Base-by-base conservation (phyloP, 2,888 invertebrate species). In the Augiades crinisus region DNA sequence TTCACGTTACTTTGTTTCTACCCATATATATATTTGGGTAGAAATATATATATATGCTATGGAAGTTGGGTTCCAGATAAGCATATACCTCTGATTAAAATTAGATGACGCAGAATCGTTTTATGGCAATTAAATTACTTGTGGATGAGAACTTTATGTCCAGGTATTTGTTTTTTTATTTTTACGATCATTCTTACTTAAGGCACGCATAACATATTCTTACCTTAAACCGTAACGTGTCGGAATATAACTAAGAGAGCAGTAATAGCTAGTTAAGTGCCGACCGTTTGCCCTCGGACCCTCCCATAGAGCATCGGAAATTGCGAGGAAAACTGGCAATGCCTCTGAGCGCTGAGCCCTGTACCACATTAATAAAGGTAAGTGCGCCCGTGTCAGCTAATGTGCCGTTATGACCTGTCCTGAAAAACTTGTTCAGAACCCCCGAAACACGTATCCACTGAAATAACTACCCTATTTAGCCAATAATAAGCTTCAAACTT, bases 331-430 rank as follows among this genome's bases (percentile, higher is more conserved):
- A 50, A 53, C 31, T 40, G 50, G 44, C 33, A 33, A 19, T n/a
- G 51, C 34, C 40, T 50, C 62, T 72, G 73, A 83, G 79, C 77
- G 75, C 72, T 67, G 74, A 79, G 71, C 76, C 80, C 73, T 84
- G 85, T 83, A 79, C 74, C 78, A 68, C 81, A 85, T 85, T 85
- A 82, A 82, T 85, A 85, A 83, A 86, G 82, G 85, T 84, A 82
- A 84, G 78, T 75, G 79, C 74, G 76, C 72, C 76, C 75, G 72
- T 79, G 79, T 77, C 78, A 71, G 72, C 80, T 86, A 87, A 87
- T 87, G 85, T 84, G 80, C 75, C 79, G 81, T 87, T 85, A 87
- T 78, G 78, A 73, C 74, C 78, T 76, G 70, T 75, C 75, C 85
- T 78, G 80, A 82, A 84, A 85, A 85, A 85, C 80, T 81, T 81